These are phyloP conservation scores for Coreius guichenoti DNA, from an alignment of 2,797 vertebrate species.

Conservation along the genomic window DNA sequence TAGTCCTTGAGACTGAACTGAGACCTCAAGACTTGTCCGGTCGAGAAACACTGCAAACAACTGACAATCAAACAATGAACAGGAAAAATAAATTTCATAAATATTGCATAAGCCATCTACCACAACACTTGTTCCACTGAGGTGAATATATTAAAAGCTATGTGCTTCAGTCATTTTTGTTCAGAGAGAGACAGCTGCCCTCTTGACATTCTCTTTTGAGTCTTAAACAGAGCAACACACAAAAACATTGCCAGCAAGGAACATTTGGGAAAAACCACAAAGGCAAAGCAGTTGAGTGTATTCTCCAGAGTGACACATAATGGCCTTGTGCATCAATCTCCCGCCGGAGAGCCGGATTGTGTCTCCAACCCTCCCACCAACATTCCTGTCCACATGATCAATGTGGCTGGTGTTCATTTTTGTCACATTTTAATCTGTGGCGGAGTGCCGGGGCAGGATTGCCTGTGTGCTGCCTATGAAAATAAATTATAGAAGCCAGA, in stretches of 20 bases:
- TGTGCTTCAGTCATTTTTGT: neutral
- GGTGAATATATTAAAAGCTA: neutral
- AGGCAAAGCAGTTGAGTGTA: neutral
- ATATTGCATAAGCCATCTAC: neutral
- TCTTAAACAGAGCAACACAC: slow-evolving; percentile 15
- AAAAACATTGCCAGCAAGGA: neutral
- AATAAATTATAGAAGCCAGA: slow-evolving; percentile 41
- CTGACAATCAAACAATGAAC: neutral
- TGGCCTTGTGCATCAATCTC: slow-evolving; percentile 40
- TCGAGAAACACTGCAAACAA: neutral
- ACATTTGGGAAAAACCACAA: neutral
- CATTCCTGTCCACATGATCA: slow-evolving; percentile 59
- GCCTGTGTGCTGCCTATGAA: slow-evolving; percentile 37
- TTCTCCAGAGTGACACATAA: slow-evolving; percentile 26
- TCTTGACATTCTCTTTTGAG: neutral
- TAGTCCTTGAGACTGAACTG: neutral
- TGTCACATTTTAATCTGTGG: slow-evolving; percentile 64
- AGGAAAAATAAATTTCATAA: neutral
- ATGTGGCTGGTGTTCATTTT: slow-evolving; percentile 51
- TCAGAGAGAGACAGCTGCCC: neutral
- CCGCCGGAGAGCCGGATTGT: slow-evolving; percentile 19
- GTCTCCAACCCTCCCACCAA: slow-evolving; percentile 25
- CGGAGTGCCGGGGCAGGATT: slow-evolving; percentile 34
- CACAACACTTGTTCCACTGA: slow-evolving; percentile 2
- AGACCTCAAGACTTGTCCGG: neutral